Evolutionary conservation across 1,140 invertebrate genomes (phyloP), one percentile per base, ranked within the genome.

Genomic region (Brachionus koreanus): DNA sequence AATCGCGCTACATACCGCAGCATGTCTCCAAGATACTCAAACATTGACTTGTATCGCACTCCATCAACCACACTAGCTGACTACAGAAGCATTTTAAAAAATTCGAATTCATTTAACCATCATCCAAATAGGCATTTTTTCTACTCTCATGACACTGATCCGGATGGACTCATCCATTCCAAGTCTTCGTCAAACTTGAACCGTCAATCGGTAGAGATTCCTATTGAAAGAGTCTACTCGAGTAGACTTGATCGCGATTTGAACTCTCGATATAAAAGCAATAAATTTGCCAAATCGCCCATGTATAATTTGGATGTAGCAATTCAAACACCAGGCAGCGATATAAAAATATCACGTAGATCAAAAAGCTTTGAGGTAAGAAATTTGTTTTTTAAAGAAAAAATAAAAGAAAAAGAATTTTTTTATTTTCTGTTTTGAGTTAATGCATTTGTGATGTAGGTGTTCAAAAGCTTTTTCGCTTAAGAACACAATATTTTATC

Each of bases 321-420:
- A 25, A 79, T 79, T 33, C 19, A 57, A 39, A 79, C 76, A 1
- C 76, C 76, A 42, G 25, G n/a, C 1, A 61, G 37, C 19, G 76
- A 79, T 57, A 79, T 79, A 39, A 79, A 25, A 25, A 61, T 61
- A 61, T 79, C 76, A 12, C 46, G 49, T 42, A 35, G 49, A 79
- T 79, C 35, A n/a, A 79, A 61, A 43, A 79, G 76, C 39, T 79
- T 61, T 79, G 76, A 79, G n/a, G 76, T 79, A 61, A 65, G 76
- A 35, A 29, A n/a, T 75, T 75, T 19, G 16, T n/a, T 33, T 49
- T 65, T 3, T 6, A 52, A 46, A 6, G 6, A 23, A 16, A 5
- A 52, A 19, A 16, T 1, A 52, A 52, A 16, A 52, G 13, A 52
- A 16, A 19, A 3, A 52, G n/a, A 16, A 16, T 65, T 35, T 33